Evolutionary conservation across 1,140 invertebrate genomes (phyloP), one percentile per base, ranked within the genome.

Genomic region (Elymnias hypermnestra): DNA sequence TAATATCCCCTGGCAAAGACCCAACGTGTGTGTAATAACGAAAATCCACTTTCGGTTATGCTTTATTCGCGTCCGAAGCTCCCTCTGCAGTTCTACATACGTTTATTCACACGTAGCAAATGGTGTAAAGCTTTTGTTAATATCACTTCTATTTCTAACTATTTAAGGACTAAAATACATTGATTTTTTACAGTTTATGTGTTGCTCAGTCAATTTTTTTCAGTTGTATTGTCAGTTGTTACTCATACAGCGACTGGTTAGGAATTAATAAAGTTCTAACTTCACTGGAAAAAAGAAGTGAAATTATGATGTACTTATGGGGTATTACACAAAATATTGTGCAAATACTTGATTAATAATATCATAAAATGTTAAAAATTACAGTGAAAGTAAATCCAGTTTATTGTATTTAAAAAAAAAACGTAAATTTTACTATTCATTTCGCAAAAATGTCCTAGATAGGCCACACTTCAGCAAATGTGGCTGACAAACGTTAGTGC

Each of bases 41-140:
- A 67, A 40, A 63, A 67, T 67, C 57, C 60, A 63, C 60, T 63
- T 58, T 61, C 53, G 29, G 60, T 58, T 63, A 67, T 63, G 54
- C 53, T 63, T 57, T 53, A 56, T 55, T 55, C 49, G 41, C 49
- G 46, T 53, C 44, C 53, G 57, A 42, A 53, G 44, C 37, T 39
- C 57, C 44, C 57, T 36, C 51, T 61, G 44, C 23, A 13, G 37
- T 19, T 23, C 37, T 49, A 33, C 29, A 33, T 33, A 33, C 13
- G 29, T 33, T 33, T 33, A 33, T 33, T 33, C 29, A 33, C 29
- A 33, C 29, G 15, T 33, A 7, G 29, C 3, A 15, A 33, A 33
- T 33, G 13, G 29, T n/a, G n/a, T n/a, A n/a, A n/a, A n/a, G n/a
- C 10, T 29, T 29, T 29, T 12, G 10, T 29, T 29, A 12, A 4